These are phyloP conservation scores for Actenoides lindsayi DNA, from an alignment of 2,113 vertebrate species.

Conservation along the genomic window DNA sequence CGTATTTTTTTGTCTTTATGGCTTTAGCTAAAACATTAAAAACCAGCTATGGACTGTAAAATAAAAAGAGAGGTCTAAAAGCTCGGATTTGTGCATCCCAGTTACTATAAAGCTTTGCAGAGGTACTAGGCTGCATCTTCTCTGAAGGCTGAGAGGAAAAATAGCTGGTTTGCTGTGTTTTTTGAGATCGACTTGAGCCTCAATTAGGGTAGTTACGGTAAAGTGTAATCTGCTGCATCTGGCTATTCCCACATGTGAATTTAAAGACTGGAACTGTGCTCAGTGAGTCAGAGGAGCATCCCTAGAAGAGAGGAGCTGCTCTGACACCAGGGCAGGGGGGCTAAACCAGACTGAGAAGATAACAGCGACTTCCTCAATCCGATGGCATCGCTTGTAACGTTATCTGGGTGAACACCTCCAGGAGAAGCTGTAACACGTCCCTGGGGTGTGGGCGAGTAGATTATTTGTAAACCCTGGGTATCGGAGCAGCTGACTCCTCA, in stretches of 20 bases:
- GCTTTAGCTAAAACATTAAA: background rate
- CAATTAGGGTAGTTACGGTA: constrained; percentile 88
- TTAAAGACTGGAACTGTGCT: constrained; percentile 79
- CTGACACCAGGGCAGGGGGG: constrained; percentile 46
- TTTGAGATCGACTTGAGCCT: constrained; percentile 78
- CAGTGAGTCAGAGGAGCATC: constrained; percentile 69
- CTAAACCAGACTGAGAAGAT: background rate
- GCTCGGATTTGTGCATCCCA: background rate
- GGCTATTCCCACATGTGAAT: constrained; percentile 84
- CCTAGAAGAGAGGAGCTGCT: constrained; percentile 34
- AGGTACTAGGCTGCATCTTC: background rate
- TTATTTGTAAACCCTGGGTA: background rate
- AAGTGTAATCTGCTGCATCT: constrained; percentile 77
- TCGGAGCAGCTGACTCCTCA: background rate
- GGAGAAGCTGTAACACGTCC: background rate
- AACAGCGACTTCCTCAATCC: background rate
- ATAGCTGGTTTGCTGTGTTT: constrained; percentile 36
- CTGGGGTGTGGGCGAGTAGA: background rate
- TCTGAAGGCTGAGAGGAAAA: background rate
- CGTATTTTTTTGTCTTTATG: background rate
- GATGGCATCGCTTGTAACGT: background rate
- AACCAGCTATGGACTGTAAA: background rate
- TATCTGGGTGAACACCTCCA: background rate
- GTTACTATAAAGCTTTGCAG: background rate
- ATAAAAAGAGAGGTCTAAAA: background rate